Conservation (phyloP, 2,113 vertebrate genomes). For the Echinops telfairi region DNA sequence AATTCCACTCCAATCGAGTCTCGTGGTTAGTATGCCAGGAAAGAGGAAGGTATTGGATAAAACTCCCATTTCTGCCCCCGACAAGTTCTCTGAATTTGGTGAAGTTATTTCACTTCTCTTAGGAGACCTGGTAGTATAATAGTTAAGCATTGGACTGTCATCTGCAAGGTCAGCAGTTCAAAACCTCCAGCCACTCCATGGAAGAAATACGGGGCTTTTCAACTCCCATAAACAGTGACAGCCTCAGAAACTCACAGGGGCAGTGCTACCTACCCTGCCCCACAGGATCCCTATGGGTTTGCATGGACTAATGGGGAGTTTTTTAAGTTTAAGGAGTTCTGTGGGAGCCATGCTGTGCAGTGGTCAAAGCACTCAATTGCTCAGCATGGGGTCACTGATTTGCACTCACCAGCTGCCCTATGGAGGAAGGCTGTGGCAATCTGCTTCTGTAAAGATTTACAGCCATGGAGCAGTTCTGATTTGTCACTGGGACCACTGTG, state of each 20-base stretch:
- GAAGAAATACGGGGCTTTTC: no score
- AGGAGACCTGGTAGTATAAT: no score
- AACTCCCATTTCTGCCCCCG: not conserved
- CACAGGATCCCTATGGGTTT: no score
- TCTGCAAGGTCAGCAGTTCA: no score
- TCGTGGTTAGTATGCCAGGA: not conserved
- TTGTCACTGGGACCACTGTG: not conserved
- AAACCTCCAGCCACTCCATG: no score
- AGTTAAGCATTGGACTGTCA: no score
- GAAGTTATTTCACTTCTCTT: no score
- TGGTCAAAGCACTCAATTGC: not conserved
- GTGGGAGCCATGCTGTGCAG: not conserved
- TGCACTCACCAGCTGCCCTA: not conserved
- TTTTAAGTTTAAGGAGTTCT: not conserved
- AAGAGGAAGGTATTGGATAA: not conserved
- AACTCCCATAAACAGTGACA: no score
- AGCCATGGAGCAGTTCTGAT: not conserved
- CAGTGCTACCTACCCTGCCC: no score
- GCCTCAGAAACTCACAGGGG: no score
- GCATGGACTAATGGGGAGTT: no score
- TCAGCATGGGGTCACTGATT: not conserved
- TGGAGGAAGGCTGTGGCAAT: not conserved
- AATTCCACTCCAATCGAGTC: not conserved
- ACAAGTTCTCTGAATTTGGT: no score
- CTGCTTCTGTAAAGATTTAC: not conserved